A percentile compares a stretch with the other conserved stretches of the same genome.
Conservation (phyloP, 2,113 vertebrate species). For the Psittacara wagleri region DNA sequence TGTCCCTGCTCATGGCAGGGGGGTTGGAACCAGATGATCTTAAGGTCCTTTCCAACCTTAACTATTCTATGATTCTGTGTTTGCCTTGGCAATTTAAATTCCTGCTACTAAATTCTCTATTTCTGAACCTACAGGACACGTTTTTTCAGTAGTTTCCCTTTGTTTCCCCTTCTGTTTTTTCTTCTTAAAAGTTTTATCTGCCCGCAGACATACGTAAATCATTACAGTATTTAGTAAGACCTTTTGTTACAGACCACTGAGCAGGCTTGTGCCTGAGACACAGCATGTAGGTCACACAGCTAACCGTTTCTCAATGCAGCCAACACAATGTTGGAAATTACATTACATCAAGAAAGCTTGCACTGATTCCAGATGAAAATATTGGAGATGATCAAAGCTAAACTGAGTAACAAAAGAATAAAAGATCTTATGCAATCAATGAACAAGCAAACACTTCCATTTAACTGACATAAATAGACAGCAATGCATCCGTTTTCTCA, state of each 20-base stretch:
- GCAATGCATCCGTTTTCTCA: background rate
- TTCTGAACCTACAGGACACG: background rate
- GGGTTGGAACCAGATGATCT: no score
- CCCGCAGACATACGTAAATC: background rate
- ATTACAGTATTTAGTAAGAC: slow-evolving; percentile 44
- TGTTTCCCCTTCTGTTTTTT: background rate
- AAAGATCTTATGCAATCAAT: background rate
- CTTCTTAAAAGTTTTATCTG: slow-evolving; percentile 1
- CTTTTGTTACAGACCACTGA: slow-evolving; percentile 52
- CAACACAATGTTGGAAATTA: background rate
- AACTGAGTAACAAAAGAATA: background rate
- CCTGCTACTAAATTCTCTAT: background rate
- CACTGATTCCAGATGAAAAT: background rate
- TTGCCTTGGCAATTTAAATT: background rate
- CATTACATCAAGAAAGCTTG: background rate
- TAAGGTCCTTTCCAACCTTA: no score
- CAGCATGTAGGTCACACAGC: slow-evolving; percentile 56
- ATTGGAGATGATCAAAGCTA: background rate
- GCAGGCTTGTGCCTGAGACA: background rate
- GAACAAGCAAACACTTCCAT: background rate
- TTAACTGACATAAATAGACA: background rate
- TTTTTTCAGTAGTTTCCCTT: background rate
- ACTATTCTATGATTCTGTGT: no score
- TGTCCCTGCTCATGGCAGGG: no score
- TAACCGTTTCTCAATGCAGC: slow-evolving; percentile 30